Evolutionary conservation across 1,140 invertebrate species (phyloP).

Genomic region (Drosophila biarmipes): DNA sequence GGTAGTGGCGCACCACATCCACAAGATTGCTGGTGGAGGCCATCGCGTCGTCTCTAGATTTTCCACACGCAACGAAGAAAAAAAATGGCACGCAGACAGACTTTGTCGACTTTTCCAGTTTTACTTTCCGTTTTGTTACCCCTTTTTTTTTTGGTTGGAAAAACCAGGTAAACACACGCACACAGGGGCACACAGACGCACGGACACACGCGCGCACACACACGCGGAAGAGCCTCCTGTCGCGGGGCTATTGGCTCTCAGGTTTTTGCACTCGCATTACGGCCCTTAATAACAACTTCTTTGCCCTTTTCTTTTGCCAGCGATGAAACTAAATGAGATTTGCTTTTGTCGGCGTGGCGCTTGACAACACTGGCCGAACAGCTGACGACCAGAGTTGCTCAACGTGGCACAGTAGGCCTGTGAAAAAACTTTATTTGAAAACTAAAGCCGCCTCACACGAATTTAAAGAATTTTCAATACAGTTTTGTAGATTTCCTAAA

Average conservation of each 20-base stretch:
- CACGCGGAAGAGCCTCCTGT: conserved; percentile 15
- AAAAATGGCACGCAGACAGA: conserved; percentile 70
- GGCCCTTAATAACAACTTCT: not conserved
- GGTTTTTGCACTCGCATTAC: conserved; percentile 15
- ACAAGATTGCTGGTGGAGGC: conserved; percentile 70
- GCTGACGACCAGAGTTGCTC: conserved; percentile 17
- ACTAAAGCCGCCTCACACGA: not conserved
- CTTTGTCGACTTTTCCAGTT: conserved; percentile 35
- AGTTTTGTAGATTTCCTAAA: no score
- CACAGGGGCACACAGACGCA: conserved; percentile 10
- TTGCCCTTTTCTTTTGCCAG: conserved; percentile 25
- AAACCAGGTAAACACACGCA: conserved; percentile 13
- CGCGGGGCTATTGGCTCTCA: conserved; percentile 1
- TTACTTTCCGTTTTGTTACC: not conserved
- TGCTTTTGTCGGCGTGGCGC: conserved; percentile 37
- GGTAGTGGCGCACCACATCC: conserved; percentile 86
- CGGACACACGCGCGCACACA: conserved; percentile 8
- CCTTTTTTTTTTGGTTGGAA: not conserved
- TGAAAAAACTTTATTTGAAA: no score
- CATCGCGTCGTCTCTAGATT: conserved; percentile 39
- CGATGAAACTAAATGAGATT: conserved; percentile 35
- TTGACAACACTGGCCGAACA: conserved; percentile 37
- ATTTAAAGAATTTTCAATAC: not conserved
- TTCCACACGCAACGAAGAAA: conserved; percentile 7
- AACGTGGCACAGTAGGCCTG: not conserved